These are phyloP conservation scores for Coryphaenoides rupestris DNA, from an alignment of 2,113 vertebrate species.

Conservation along the genomic window DNA sequence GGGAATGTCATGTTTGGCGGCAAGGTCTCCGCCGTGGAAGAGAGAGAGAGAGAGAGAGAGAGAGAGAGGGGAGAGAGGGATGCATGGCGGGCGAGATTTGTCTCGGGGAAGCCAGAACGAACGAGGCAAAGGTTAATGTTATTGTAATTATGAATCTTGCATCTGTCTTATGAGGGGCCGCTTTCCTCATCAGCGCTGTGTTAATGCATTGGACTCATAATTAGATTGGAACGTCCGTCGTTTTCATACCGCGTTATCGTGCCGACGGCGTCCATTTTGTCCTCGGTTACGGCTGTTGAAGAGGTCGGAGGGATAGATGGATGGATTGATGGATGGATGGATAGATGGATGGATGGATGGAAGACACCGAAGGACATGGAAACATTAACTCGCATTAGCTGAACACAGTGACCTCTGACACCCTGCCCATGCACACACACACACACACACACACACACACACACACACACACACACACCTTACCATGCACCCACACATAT, in stretches of 20 bases:
- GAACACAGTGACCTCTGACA: no score
- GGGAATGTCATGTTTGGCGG: no score
- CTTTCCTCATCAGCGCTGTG: slow-evolving; percentile 66
- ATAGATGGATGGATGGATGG: slow-evolving; percentile 59
- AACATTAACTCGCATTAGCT: neutral
- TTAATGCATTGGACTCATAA: slow-evolving; percentile 73
- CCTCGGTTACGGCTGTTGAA: slow-evolving; percentile 65
- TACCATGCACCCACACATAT: slow-evolving; percentile 16
- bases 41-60: no score
- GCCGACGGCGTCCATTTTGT: slow-evolving; percentile 48
- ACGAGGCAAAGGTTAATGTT: slow-evolving; percentile 75
- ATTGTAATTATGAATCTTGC: slow-evolving; percentile 72
- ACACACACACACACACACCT: slow-evolving; percentile 21
- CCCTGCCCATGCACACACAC: neutral
- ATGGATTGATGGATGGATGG: slow-evolving; percentile 42
- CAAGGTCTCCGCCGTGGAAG: no score
- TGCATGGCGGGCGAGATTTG: no score
- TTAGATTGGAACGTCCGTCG: slow-evolving; percentile 63
- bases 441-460: slow-evolving; percentile 25
- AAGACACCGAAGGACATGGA: slow-evolving; percentile 12
- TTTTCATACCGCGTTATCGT: slow-evolving; percentile 73
- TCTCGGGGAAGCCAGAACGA: slow-evolving; percentile 5
- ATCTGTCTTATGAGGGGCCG: slow-evolving; percentile 47
- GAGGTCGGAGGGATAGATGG: slow-evolving; percentile 54
- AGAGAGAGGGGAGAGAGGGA: no score